Evolutionary conservation across 2,797 vertebrate species (phyloP), one percentile per base, ranked within the genome.

Genomic region (Acanthiza pusilla): DNA sequence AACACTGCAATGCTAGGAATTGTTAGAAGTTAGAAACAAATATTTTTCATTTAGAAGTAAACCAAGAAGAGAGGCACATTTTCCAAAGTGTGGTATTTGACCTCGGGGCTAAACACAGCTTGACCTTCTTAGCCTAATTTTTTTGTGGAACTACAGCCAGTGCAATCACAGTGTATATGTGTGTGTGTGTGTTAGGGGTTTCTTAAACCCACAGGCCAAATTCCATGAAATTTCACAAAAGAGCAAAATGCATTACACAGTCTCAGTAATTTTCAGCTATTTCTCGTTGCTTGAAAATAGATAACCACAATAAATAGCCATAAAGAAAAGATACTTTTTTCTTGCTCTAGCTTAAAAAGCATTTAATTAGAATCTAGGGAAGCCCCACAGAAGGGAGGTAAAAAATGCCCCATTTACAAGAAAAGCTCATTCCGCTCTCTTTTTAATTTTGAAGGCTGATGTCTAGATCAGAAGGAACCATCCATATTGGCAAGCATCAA

Each of bases 281-380:
- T 94, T 83, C 58, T 72, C 45, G 22, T 92, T 84, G 13, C 47
- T 85, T 91, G 47, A 81, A 93, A 91, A 85, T 25, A 89, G n/a
- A 62, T 25, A 84, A 66, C 16, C 20, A 77, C 45, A 88, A 51
- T 78, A 84, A 70, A 77, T 21, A 81, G 30, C 55, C 16, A 63
- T n/a, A 79, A 77, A 88, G 43, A 80, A 82, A 29, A 40, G 4
- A 43, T 21, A 32, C 3, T 2, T 66, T 85, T 66, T 85, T 68
- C 43, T 78, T 84, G 16, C 18, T 80, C n/a, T 81, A 54, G 18
- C 20, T 74, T 58, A 73, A 66, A 25, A 20, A 1, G 5, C 4
- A 2, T 63, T 79, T 16, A 10, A 50, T 67, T 74, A 82, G 45
- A 67, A 96, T 63, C 19, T 21, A 42, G 34, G 38, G 53, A 91